phyloP scores from a whole-genome alignment of 2,888 invertebrate species.

The Agonopterix heracliana region DNA sequence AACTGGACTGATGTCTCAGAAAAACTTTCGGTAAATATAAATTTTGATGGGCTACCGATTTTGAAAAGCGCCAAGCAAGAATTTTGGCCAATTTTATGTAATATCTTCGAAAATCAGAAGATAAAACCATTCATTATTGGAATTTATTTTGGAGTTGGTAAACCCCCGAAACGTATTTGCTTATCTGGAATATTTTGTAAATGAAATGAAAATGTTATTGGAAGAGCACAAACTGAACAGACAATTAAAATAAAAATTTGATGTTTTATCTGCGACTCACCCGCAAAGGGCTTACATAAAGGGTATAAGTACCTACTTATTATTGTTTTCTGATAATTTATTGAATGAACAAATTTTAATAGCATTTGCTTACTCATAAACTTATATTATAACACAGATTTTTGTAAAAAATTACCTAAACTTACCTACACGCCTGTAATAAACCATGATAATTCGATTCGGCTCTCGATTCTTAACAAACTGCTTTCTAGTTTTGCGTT shows the following conservation, averaged over 20 bases:
- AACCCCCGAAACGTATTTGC: conserved; percentile 7
- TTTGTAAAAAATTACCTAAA: neutral
- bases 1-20: neutral
- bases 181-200: conserved; percentile 7
- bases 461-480: too few species aligned
- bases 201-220: conserved; percentile 3
- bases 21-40: neutral
- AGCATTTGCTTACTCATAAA: neutral
- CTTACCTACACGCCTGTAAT: neutral
- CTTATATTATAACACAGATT: neutral
- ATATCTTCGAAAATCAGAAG: conserved; percentile 4
- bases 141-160: conserved; percentile 5
- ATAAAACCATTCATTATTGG: conserved; percentile 5
- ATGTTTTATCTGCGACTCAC: conserved; percentile 11
- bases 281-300: conserved; percentile 4
- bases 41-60: conserved; percentile 1
- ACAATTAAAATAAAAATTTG: neutral
- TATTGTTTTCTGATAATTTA: neutral
- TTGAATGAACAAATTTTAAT: neutral
- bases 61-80: conserved; percentile 2
- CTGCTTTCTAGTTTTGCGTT: neutral
- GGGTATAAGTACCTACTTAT: neutral
- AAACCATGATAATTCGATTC: neutral
- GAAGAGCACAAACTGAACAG: conserved; percentile 2
- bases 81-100: conserved; percentile 11